These are phyloP conservation scores for Metaphire vulgaris DNA, from an alignment of 1,140 invertebrate genomes.

Conservation along the genomic window DNA sequence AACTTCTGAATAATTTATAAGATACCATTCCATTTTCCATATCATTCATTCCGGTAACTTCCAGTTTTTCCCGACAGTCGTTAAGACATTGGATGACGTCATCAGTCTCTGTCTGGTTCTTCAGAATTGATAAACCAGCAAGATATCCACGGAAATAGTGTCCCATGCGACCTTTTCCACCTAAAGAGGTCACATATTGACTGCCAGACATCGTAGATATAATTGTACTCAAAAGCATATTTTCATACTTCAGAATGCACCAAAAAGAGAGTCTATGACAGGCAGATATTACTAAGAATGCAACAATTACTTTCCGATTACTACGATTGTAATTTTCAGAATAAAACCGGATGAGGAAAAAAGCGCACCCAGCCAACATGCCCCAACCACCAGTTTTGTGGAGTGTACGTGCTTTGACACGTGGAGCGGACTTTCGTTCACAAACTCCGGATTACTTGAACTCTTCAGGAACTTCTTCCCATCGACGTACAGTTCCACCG, in stretches of 20 bases:
- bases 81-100: conserved; percentile 75
- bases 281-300: too few relatives aligned
- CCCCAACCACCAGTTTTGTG: conserved; percentile 87
- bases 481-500: conserved; percentile 76
- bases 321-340: too few relatives aligned
- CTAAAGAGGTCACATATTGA: conserved; percentile 56
- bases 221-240: too few relatives aligned
- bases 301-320: too few relatives aligned
- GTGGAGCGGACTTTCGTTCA: conserved; percentile 99
- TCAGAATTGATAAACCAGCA: conserved; percentile 75
- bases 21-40: conserved; percentile 61
- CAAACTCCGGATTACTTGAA: conserved; percentile 85
- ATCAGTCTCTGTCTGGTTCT: conserved; percentile 69
- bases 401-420: conserved; percentile 63
- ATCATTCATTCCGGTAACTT: conserved; percentile 68
- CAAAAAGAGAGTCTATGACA: too few relatives aligned
- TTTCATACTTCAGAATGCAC: too few relatives aligned
- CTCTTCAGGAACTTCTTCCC: conserved; percentile 73
- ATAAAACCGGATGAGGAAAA: too few relatives aligned
- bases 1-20: too few relatives aligned
- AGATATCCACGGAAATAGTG: conserved; percentile 81
- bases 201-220: too few relatives aligned
- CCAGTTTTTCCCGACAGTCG: conserved; percentile 75
- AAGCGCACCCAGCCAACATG: conserved; percentile 91
- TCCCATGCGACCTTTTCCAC: conserved; percentile 75